Conservation (phyloP, 2,888 invertebrate species). For the Acleris literana region DNA sequence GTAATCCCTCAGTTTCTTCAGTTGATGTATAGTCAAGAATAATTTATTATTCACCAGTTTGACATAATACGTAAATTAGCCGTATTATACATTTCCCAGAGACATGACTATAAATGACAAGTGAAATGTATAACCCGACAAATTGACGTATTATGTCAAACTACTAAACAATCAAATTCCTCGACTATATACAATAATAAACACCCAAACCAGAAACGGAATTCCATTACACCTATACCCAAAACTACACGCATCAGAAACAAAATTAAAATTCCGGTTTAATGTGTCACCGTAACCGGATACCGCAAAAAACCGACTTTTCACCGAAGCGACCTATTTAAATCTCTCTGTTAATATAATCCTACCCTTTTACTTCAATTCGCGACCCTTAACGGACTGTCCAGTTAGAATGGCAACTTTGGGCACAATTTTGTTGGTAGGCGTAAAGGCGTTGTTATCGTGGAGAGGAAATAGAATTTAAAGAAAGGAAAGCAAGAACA, state of each 20-base stretch:
- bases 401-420: slow-evolving; percentile 56
- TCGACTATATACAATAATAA: no score
- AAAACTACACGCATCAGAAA: slow-evolving; percentile 2
- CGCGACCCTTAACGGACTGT: slow-evolving; percentile 39
- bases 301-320: slow-evolving; percentile 55
- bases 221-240: neutral
- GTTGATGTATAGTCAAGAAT: no score
- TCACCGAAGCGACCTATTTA: slow-evolving; percentile 50
- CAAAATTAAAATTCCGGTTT: slow-evolving; percentile 31
- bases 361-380: slow-evolving; percentile 42
- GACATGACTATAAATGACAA: no score
- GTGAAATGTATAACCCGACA: no score
- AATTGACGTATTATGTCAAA: no score
- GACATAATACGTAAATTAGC: no score
- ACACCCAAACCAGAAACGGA: no score
- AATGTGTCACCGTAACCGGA: slow-evolving; percentile 22
- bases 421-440: slow-evolving; percentile 52
- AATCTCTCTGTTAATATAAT: slow-evolving; percentile 59
- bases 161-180: no score
- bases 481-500: no score
- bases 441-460: slow-evolving; percentile 43
- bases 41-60: no score
- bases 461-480: neutral
- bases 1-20: no score
- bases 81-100: no score